Conservation (phyloP, 2,797 vertebrate species). For the Typhlichthys eigenmanni region DNA sequence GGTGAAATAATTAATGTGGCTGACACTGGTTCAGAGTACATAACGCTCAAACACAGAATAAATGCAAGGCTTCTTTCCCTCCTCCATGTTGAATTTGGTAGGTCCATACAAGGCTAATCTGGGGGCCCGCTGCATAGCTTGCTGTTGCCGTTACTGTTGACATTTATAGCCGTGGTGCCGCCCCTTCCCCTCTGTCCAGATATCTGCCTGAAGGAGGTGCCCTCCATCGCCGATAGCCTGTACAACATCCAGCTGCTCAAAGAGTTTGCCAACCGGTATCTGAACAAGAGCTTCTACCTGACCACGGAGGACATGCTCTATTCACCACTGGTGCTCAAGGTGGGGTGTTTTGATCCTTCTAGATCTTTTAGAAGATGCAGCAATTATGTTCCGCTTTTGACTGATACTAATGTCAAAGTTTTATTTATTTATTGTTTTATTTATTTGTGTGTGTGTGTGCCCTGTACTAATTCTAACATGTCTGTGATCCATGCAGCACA, state of each 20-base stretch:
- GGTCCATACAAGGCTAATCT: constrained; percentile 47
- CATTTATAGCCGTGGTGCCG: constrained; percentile 57
- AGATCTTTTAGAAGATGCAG: not conserved
- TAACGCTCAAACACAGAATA: no score
- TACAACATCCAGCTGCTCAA: constrained; percentile 94
- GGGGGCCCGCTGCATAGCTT: constrained; percentile 23
- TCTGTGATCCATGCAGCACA: constrained; percentile 78
- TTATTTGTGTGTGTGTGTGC: not conserved
- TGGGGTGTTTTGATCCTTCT: constrained; percentile 51
- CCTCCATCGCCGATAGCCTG: constrained; percentile 93
- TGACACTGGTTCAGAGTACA: no score
- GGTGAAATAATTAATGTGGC: no score
- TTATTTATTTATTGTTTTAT: not conserved
- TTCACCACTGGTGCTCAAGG: constrained; percentile 92
- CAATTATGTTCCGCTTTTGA: not conserved
- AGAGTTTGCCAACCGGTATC: constrained; percentile 91
- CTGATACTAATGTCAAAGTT: not conserved
- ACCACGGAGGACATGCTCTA: constrained; percentile 95
- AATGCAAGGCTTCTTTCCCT: not conserved
- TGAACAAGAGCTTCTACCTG: constrained; percentile 95
- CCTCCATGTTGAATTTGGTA: constrained; percentile 33
- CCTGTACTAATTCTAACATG: not conserved
- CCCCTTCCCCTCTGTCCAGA: constrained; percentile 72
- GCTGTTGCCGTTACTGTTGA: constrained; percentile 39
- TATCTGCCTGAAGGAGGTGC: constrained; percentile 94